phyloP scores from a whole-genome alignment of 2,888 invertebrate species.

The Drosophila paramelanica region DNA sequence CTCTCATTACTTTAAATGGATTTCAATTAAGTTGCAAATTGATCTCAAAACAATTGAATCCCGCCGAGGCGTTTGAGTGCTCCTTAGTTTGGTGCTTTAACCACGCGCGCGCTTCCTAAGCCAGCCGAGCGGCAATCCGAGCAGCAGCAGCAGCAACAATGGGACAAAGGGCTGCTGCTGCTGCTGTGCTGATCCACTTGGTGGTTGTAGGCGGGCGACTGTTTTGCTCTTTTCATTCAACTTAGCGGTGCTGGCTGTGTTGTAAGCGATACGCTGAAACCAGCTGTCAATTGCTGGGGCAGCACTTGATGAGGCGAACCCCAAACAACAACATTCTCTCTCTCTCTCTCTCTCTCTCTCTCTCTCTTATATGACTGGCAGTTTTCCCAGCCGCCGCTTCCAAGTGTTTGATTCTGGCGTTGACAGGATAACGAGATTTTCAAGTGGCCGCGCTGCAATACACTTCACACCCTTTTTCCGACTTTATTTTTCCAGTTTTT shows the following conservation, averaged over 20 bases:
- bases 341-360: background rate
- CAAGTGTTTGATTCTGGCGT: conserved; percentile 52
- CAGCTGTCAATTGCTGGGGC: conserved; percentile 68
- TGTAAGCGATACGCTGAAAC: conserved; percentile 62
- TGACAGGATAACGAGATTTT: conserved; percentile 84
- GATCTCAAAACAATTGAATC: conserved; percentile 80
- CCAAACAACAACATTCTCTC: background rate
- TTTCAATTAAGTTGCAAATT: conserved; percentile 84
- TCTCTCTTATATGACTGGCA: conserved; percentile 59
- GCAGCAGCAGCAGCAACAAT: conserved; percentile 38
- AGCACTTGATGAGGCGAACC: conserved; percentile 49
- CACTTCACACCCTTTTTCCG: conserved; percentile 59
- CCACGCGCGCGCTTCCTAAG: conserved; percentile 36
- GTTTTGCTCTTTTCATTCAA: conserved; percentile 59
- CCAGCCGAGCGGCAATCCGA: conserved; percentile 32
- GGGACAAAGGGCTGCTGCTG: conserved; percentile 54
- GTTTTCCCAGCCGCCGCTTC: conserved; percentile 40
- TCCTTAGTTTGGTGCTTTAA: conserved; percentile 55
- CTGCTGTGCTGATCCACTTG: conserved; percentile 38
- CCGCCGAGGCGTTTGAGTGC: conserved; percentile 74
- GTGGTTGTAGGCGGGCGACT: conserved; percentile 53
- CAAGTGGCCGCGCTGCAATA: conserved; percentile 71
- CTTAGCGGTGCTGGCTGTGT: conserved; percentile 26
- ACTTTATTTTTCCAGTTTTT: background rate
- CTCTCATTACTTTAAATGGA: conserved; percentile 84